Evolutionary conservation across 2,113 vertebrate genomes (phyloP).

Genomic region (Mirounga angustirostris): DNA sequence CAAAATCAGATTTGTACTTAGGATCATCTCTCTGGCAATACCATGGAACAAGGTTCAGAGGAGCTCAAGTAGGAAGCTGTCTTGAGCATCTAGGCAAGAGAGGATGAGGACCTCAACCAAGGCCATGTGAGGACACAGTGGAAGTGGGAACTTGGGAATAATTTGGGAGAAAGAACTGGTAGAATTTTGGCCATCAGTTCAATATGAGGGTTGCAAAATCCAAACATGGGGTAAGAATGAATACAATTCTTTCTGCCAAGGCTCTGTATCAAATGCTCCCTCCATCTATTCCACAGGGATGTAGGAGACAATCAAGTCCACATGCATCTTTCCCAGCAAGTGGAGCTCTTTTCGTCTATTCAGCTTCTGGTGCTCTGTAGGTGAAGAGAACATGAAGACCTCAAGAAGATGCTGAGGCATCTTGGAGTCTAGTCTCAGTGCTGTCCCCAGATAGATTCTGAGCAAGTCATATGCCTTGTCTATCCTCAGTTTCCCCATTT

Average conservation of each 20-base stretch:
- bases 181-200: neutral
- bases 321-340: neutral
- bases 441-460: neutral
- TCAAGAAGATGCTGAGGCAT: neutral
- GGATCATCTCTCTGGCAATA: neutral
- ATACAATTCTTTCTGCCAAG: neutral
- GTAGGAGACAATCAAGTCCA: neutral
- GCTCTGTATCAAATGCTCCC: neutral
- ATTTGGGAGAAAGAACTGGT: neutral
- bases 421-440: neutral
- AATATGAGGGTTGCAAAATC: neutral
- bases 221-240: neutral
- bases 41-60: neutral
- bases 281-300: neutral
- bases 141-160: neutral
- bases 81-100: neutral
- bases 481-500: neutral
- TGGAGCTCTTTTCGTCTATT: neutral
- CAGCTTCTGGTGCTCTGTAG: neutral
- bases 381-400: neutral
- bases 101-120: neutral
- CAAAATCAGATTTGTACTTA: neutral
- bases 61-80: neutral
- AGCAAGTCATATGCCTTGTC: neutral
- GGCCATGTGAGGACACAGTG: neutral